Evolutionary conservation across 2,797 vertebrate genomes (phyloP).

Genomic region (Eulemur rubriventer): DNA sequence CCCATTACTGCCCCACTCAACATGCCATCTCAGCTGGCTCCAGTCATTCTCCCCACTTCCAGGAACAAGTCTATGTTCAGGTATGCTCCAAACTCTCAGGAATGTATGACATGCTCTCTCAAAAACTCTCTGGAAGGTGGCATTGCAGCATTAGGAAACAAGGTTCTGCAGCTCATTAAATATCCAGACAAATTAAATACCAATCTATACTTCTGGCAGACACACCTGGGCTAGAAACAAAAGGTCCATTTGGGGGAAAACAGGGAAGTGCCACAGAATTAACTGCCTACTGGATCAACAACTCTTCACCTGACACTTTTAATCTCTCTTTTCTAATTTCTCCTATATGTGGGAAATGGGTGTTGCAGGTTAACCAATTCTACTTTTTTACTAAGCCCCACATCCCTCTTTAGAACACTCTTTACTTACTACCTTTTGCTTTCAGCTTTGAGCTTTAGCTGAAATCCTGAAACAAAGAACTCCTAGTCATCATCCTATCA

Average conservation of each 20-base stretch:
- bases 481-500: background rate
- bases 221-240: background rate
- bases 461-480: constrained; percentile 32
- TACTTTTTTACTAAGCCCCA: background rate
- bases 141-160: background rate
- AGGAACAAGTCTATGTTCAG: background rate
- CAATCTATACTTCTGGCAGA: background rate
- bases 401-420: background rate
- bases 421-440: constrained; percentile 7
- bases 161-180: constrained; percentile 18
- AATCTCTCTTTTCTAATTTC: background rate
- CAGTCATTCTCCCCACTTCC: background rate
- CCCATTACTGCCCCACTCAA: background rate
- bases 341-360: background rate
- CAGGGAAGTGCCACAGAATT: background rate
- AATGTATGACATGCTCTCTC: background rate
- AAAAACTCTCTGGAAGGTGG: background rate
- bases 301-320: background rate
- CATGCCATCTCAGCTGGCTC: background rate
- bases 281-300: background rate
- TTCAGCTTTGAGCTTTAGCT: background rate
- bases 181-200: background rate
- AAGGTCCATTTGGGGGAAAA: background rate
- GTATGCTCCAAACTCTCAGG: background rate
- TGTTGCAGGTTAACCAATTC: background rate